Percentiles rank a stretch among this genome's conserved stretches.
Conservation (phyloP, 37 sponge, comb jelly and placozoan species). For the Theonella swinhoei region DNA sequence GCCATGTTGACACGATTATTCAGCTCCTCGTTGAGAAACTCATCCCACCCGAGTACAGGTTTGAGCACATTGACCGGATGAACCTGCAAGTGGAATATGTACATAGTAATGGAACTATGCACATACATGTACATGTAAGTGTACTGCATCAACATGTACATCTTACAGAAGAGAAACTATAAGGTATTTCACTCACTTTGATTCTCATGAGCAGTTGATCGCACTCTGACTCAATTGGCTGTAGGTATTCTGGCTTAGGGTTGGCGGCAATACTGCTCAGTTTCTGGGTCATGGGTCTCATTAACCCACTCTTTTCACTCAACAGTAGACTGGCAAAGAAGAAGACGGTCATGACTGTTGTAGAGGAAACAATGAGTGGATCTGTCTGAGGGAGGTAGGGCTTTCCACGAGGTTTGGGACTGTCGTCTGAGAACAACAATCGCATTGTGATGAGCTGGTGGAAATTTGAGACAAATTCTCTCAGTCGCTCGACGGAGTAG, state of each 20-base stretch:
- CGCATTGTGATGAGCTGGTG: constrained; percentile 71
- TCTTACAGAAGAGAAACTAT: too few relatives aligned
- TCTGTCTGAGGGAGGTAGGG: constrained; percentile 34
- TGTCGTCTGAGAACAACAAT: constrained; percentile 44
- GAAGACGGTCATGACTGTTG: constrained; percentile 61
- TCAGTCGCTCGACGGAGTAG: constrained; percentile 51
- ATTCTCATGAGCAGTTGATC: constrained; percentile 34
- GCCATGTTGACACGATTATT: constrained; percentile 62
- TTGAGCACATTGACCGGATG: constrained; percentile 68
- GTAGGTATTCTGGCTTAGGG: constrained; percentile 36
- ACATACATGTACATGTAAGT: background rate
- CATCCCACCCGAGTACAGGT: constrained; percentile 43
- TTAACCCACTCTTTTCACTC: constrained; percentile 35
- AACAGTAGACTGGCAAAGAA: constrained; percentile 83
- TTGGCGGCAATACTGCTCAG: constrained; percentile 30
- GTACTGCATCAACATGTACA: background rate
- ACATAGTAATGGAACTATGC: background rate
- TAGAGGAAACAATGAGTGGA: constrained; percentile 35
- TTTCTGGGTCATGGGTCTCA: constrained; percentile 18
- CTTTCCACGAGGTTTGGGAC: background rate
- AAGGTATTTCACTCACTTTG: constrained; percentile 12
- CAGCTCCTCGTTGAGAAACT: constrained; percentile 86
- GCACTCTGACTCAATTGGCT: constrained; percentile 10
- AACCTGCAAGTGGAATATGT: constrained; percentile 24
- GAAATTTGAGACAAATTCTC: constrained; percentile 36